These are phyloP conservation scores for Anolis carolinensis DNA, from an alignment of 2,113 vertebrate species.

Conservation along the genomic window DNA sequence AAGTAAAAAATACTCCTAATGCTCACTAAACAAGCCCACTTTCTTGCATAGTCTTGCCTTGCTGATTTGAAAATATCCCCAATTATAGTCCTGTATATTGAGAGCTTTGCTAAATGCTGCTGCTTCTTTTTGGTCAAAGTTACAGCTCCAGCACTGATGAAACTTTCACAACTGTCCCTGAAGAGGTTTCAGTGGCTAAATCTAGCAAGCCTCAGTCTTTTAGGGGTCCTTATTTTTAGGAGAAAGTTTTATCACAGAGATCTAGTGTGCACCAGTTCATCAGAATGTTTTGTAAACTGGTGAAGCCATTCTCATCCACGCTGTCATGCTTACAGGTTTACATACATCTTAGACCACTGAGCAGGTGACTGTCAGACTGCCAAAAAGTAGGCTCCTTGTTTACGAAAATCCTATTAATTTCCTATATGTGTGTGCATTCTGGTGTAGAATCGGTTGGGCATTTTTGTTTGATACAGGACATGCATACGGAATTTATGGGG, in stretches of 20 bases:
- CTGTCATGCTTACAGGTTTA: conserved; percentile 89
- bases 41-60: neutral
- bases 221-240: too few species aligned
- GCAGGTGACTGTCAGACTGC: conserved; percentile 85
- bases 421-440: too few species aligned
- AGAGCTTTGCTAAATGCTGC: conserved; percentile 12
- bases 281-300: conserved; percentile 62
- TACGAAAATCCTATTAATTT: conserved; percentile 67
- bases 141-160: conserved; percentile 65
- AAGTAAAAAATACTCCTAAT: neutral
- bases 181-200: conserved; percentile 78
- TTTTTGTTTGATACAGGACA: too few species aligned
- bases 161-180: conserved; percentile 70
- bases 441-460: too few species aligned
- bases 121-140: conserved; percentile 66
- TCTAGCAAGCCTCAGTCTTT: conserved; percentile 69
- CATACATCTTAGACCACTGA: conserved; percentile 83
- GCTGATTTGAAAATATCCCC: conserved; percentile 10
- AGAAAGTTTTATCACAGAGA: conserved; percentile 55
- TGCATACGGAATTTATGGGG: too few species aligned
- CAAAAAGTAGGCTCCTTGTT: conserved; percentile 85
- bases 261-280: conserved; percentile 7
- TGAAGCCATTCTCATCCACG: conserved; percentile 90
- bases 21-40: neutral
- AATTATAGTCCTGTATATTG: neutral